These are phyloP conservation scores for Onychorhynchus coronatus DNA, from an alignment of 2,113 vertebrate species.

Conservation along the genomic window DNA sequence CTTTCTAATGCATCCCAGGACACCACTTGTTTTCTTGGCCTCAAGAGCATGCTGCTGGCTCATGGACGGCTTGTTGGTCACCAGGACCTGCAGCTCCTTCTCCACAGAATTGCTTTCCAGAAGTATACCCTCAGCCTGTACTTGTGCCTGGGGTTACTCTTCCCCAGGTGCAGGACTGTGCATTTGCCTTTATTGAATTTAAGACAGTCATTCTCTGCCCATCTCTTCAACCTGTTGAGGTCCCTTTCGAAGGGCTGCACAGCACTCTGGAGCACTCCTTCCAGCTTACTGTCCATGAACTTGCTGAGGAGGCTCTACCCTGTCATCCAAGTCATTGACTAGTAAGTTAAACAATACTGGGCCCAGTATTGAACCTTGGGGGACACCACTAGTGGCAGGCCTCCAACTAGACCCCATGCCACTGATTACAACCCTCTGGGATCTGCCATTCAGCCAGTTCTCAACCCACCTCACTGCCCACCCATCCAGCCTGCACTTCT, in stretches of 20 bases:
- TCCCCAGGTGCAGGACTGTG: background rate
- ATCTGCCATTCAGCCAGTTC: background rate
- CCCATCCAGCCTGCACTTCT: background rate
- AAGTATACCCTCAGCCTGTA: background rate
- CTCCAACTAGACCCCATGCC: background rate
- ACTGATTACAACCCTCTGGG: background rate
- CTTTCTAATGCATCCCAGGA: background rate
- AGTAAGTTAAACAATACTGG: background rate
- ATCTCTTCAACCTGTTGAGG: rapidly evolving
- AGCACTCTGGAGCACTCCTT: background rate
- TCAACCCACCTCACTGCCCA: background rate
- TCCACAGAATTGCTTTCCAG: background rate
- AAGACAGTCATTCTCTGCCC: background rate
- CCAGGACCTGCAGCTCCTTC: background rate
- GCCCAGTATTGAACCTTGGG: background rate
- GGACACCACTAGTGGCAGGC: background rate
- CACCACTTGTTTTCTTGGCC: background rate
- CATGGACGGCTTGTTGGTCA: background rate
- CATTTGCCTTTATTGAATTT: background rate
- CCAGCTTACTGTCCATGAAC: background rate
- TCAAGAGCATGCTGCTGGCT: background rate
- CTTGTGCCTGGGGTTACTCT: background rate
- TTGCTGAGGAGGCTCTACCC: background rate
- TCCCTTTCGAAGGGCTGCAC: background rate
- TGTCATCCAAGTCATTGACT: background rate